Evolutionary conservation across 2,888 invertebrate genomes (phyloP).

Genomic region (Parnassius orleans): DNA sequence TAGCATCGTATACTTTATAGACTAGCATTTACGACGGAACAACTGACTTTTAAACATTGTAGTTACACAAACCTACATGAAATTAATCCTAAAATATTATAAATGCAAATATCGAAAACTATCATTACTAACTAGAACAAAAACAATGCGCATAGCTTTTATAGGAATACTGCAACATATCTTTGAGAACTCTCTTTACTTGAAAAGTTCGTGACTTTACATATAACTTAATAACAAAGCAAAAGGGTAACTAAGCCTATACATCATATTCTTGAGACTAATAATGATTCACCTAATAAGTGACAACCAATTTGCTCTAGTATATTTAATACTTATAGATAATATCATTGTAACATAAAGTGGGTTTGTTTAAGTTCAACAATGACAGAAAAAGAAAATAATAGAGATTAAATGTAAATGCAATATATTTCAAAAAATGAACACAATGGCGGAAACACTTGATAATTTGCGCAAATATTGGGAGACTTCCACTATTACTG

Average conservation of each 20-base stretch:
- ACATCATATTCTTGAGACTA: constrained; percentile 43
- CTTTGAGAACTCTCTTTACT: constrained; percentile 40
- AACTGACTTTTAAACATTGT: constrained; percentile 30
- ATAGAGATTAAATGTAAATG: constrained; percentile 53
- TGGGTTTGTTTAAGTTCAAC: constrained; percentile 44
- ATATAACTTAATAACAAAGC: constrained; percentile 36
- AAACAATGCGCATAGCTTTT: constrained; percentile 37
- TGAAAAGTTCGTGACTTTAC: constrained; percentile 34
- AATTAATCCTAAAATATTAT: constrained; percentile 35
- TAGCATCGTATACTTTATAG: constrained; percentile 34
- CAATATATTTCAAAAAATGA: constrained; percentile 41
- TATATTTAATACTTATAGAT: constrained; percentile 44
- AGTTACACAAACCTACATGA: constrained; percentile 28
- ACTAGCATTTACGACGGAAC: constrained; percentile 39
- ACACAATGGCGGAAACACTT: constrained; percentile 53
- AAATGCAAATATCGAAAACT: constrained; percentile 52
- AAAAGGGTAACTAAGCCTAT: constrained; percentile 44
- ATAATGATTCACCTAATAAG: constrained; percentile 37
- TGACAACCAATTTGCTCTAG: constrained; percentile 50
- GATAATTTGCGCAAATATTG: constrained; percentile 42
- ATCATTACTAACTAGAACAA: constrained; percentile 37
- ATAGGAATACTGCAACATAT: constrained; percentile 54
- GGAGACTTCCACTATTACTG: constrained; percentile 47
- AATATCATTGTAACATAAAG: constrained; percentile 54
- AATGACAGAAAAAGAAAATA: constrained; percentile 38